Evolutionary conservation across 2,797 vertebrate genomes (phyloP).

Genomic region (Labeo calbasu): DNA sequence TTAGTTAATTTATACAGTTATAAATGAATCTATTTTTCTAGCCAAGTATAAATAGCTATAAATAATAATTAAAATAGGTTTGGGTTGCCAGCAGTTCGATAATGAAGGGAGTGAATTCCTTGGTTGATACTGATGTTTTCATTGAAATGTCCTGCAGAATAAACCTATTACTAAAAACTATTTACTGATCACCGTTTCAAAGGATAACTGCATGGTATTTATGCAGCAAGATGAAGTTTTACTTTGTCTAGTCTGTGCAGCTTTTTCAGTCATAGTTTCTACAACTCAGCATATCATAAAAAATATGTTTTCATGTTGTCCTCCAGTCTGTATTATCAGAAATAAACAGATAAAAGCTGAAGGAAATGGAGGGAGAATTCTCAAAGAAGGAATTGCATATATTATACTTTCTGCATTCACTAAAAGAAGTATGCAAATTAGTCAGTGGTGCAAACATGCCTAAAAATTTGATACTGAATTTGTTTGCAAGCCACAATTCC

Average conservation of each 20-base stretch:
- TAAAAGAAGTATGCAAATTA: background rate
- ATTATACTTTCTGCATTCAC: background rate
- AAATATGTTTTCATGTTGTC: background rate
- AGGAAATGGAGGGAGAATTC: background rate
- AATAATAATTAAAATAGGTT: slow-evolving; percentile 36
- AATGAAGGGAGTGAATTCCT: background rate
- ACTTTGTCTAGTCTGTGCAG: background rate
- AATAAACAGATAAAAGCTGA: background rate
- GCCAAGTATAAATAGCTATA: background rate
- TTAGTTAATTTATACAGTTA: background rate
- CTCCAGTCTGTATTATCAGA: background rate
- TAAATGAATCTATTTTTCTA: background rate
- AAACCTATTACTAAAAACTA: background rate
- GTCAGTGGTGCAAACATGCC: background rate
- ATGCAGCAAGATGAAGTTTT: background rate
- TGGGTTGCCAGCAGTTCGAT: background rate
- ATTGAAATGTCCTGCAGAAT: slow-evolving; percentile 3
- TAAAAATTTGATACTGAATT: background rate
- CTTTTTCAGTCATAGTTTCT: background rate
- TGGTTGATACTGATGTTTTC: background rate
- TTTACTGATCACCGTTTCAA: background rate
- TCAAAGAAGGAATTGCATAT: background rate
- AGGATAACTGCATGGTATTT: background rate
- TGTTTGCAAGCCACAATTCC: background rate
- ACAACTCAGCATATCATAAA: background rate